phyloP scores from a whole-genome alignment of 2,797 vertebrate genomes.

The Morelia viridis region DNA sequence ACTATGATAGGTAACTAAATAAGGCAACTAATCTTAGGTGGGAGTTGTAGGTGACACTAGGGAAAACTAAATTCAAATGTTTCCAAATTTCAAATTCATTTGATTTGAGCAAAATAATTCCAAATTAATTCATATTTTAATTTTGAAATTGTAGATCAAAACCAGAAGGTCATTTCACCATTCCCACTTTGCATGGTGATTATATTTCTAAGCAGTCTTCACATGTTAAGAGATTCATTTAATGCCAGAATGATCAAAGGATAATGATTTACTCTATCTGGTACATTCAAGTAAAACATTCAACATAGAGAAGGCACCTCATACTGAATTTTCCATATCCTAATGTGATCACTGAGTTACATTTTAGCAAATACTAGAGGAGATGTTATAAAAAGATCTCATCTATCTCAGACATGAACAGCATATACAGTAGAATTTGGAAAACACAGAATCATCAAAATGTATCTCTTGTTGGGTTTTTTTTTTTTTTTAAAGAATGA shows the following conservation, averaged over 20 bases:
- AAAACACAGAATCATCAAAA: conserved; percentile 37
- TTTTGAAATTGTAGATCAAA: background rate
- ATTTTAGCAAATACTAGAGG: conserved; percentile 7
- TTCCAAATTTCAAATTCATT: background rate
- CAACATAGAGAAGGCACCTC: background rate
- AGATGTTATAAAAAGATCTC: conserved; percentile 33
- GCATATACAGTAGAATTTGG: conserved; percentile 49
- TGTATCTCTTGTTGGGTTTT: conserved; percentile 43
- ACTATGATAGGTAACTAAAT: background rate
- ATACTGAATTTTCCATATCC: background rate
- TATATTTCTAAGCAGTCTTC: background rate
- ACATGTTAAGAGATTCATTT: no score
- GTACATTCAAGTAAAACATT: background rate
- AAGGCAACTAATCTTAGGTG: background rate
- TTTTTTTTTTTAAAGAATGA: conserved; percentile 49
- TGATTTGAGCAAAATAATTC: background rate
- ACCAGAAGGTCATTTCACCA: background rate
- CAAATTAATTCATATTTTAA: background rate
- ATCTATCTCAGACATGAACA: conserved; percentile 56
- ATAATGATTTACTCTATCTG: background rate
- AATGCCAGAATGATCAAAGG: background rate
- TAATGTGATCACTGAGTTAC: background rate
- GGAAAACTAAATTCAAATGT: background rate
- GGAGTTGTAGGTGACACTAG: no score
- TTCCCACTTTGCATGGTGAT: background rate